Evolutionary conservation across 2,888 invertebrate genomes (phyloP).

Genomic region (Synergus gifuensis): DNA sequence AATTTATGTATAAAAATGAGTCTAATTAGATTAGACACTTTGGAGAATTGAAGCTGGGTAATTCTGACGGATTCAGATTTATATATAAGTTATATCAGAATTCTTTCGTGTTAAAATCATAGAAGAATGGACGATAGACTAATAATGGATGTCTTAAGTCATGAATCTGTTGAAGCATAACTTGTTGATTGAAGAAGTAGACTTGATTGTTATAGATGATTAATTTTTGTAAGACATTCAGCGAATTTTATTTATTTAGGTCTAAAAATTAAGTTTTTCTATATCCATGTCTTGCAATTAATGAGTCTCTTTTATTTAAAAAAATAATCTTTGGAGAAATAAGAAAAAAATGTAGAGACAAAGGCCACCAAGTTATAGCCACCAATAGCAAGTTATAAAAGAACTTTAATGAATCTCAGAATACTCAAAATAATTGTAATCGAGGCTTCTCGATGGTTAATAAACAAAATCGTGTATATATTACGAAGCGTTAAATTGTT

Average conservation of each 20-base stretch:
- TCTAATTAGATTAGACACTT: no score
- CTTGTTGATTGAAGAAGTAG: no score
- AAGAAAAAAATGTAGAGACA: no score
- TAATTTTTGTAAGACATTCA: no score
- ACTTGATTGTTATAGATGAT: no score
- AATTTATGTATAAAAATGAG: background rate
- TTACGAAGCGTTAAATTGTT: background rate
- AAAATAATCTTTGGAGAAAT: no score
- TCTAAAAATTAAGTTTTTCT: no score
- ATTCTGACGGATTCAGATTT: background rate
- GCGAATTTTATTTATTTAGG: no score
- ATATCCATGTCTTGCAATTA: no score
- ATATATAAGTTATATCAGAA: background rate
- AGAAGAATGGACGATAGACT: background rate
- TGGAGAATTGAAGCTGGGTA: no score
- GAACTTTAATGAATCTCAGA: background rate
- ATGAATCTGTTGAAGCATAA: background rate
- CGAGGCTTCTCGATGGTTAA: background rate
- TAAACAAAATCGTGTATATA: background rate
- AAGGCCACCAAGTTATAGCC: no score
- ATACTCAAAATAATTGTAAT: background rate
- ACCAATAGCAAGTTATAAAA: background rate
- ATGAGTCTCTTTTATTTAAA: no score
- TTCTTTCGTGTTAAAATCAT: background rate
- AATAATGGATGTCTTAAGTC: background rate